A percentile compares a stretch with the other conserved stretches of the same genome.
Conservation (phyloP, 2,797 vertebrate genomes). For the Melanotaenia boesemani region DNA sequence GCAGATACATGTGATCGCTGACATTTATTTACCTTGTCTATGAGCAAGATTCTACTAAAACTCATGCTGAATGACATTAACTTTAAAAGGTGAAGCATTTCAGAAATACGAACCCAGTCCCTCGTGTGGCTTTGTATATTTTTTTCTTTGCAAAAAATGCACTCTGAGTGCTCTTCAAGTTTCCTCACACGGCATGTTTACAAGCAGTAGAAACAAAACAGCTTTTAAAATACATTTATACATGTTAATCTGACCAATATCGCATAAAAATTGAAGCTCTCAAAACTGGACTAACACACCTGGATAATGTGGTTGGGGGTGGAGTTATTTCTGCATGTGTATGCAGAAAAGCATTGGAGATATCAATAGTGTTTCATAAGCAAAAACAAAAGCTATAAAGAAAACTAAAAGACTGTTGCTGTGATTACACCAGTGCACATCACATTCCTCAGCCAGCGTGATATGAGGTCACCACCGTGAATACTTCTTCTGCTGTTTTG, state of each 20-base stretch:
- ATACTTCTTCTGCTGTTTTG: too few species aligned
- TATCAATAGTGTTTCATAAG: too few species aligned
- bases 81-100: neutral
- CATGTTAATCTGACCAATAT: neutral
- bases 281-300: neutral
- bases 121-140: neutral
- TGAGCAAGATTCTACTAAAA: neutral
- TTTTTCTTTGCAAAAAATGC: neutral
- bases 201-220: neutral
- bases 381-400: too few species aligned
- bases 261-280: neutral
- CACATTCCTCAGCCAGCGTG: too few species aligned
- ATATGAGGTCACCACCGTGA: too few species aligned
- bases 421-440: too few species aligned
- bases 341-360: too few species aligned
- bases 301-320: neutral
- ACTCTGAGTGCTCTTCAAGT: neutral
- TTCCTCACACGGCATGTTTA: neutral
- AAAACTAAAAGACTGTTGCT: too few species aligned
- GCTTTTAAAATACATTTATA: neutral
- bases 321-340: neutral
- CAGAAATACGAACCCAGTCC: neutral
- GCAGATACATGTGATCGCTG: neutral
- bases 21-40: neutral
- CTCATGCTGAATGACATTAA: neutral